Evolutionary conservation across 2,888 invertebrate species (phyloP).

Genomic region (Proisotoma minuta): DNA sequence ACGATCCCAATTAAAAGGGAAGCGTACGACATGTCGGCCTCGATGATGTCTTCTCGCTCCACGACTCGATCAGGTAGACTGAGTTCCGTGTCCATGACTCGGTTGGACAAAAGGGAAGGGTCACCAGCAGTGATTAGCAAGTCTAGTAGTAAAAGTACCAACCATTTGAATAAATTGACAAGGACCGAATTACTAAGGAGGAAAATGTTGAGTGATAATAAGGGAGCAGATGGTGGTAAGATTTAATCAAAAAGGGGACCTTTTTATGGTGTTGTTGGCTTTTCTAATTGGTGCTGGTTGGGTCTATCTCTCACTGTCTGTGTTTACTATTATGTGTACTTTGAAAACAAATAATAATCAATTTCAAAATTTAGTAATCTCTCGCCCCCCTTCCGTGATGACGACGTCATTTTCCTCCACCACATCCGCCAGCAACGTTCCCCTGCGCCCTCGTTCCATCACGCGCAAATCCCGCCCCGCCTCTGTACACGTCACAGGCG

Average conservation of each 20-base stretch:
- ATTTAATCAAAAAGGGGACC: too few relatives aligned
- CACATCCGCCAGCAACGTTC: too few relatives aligned
- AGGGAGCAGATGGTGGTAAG: conserved; percentile 32
- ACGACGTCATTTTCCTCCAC: conserved; percentile 41
- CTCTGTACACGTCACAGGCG: conserved; percentile 46
- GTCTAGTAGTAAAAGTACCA: conserved; percentile 45
- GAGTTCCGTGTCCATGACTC: conserved; percentile 47
- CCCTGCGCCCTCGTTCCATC: conserved; percentile 35
- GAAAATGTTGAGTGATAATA: conserved; percentile 39
- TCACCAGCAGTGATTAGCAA: conserved; percentile 35
- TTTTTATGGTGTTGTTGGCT: too few relatives aligned
- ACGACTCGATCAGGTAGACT: conserved; percentile 40
- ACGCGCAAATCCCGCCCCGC: conserved; percentile 43
- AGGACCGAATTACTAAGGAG: conserved; percentile 46
- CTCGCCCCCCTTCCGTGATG: conserved; percentile 42
- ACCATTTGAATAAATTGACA: conserved; percentile 43
- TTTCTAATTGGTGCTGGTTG: too few relatives aligned
- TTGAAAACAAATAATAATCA: too few relatives aligned
- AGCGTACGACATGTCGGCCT: conserved; percentile 23
- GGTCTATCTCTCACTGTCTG: too few relatives aligned
- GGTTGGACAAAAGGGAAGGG: conserved; percentile 45
- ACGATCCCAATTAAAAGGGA: conserved; percentile 44
- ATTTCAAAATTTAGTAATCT: too few relatives aligned
- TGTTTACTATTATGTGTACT: too few relatives aligned
- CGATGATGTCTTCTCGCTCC: conserved; percentile 24